Evolutionary conservation across 1,140 invertebrate species (phyloP).

Genomic region (Magallana angulata): DNA sequence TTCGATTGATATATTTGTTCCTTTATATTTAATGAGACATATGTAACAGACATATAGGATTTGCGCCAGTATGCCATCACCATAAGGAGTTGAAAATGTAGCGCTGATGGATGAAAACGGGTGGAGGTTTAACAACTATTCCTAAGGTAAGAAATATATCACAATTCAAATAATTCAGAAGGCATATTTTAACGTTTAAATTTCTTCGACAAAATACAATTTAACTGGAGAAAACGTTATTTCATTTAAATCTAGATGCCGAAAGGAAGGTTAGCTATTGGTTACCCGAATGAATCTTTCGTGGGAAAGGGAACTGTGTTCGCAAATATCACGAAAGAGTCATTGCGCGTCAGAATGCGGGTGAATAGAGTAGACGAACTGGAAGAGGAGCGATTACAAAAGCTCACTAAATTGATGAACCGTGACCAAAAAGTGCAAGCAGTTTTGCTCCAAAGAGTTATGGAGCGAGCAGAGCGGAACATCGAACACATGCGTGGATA

Average conservation of each 20-base stretch:
- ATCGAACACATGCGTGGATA: conserved; percentile 14
- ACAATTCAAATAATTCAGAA: no score
- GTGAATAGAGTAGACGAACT: conserved; percentile 19
- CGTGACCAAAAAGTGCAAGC: conserved; percentile 12
- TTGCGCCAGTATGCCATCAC: no score
- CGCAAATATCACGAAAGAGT: conserved; percentile 24
- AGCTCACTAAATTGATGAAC: neutral
- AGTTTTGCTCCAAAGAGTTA: conserved; percentile 8
- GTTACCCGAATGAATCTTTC: conserved; percentile 17
- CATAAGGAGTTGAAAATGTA: no score
- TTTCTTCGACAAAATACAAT: no score
- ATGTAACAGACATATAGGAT: no score
- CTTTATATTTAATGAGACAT: no score
- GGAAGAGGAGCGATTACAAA: neutral
- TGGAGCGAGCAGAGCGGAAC: conserved; percentile 16
- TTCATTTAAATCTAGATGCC: neutral
- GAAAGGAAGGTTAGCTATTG: conserved; percentile 21
- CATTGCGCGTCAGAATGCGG: neutral
- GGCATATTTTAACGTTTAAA: no score
- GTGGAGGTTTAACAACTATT: no score
- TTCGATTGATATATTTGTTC: no score
- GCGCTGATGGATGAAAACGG: no score
- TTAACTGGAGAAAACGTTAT: no score
- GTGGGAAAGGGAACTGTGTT: conserved; percentile 29
- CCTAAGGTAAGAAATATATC: no score